Conservation (phyloP, 2,113 vertebrate species). For the Origma solitaria region DNA sequence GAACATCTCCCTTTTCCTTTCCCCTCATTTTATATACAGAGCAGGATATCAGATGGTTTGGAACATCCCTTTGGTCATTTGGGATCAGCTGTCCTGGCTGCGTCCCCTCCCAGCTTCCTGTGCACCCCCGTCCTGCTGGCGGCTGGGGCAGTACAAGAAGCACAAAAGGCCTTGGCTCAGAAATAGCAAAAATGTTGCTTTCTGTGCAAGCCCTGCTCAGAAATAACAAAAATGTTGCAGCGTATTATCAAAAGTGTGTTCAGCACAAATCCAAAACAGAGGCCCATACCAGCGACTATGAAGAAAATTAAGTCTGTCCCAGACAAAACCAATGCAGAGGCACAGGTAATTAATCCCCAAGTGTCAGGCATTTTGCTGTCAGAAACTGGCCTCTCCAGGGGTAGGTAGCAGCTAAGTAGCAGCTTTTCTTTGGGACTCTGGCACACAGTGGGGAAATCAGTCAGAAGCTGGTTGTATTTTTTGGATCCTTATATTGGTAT, state of each 20-base stretch:
- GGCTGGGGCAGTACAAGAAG: not conserved
- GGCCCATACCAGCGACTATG: not conserved
- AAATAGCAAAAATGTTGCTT: not conserved
- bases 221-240: not conserved
- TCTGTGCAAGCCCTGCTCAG: not conserved
- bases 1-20: not conserved
- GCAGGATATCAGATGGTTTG: not conserved
- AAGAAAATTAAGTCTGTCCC: not conserved
- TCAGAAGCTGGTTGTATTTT: conserved; percentile 40
- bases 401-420: conserved; percentile 46
- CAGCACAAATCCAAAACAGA: not conserved
- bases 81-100: not conserved
- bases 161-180: not conserved
- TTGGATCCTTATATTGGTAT: conserved; percentile 48
- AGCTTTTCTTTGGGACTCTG: conserved; percentile 5
- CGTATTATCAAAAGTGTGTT: not conserved
- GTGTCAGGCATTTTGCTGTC: not conserved
- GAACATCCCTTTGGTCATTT: not conserved
- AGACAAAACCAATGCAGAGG: not conserved
- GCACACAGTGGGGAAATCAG: not conserved
- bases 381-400: conserved; percentile 4
- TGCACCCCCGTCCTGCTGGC: not conserved
- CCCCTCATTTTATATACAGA: not conserved
- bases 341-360: not conserved
- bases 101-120: not conserved